Conservation (phyloP, 2,888 invertebrate genomes). For the Miltochrista miniata region DNA sequence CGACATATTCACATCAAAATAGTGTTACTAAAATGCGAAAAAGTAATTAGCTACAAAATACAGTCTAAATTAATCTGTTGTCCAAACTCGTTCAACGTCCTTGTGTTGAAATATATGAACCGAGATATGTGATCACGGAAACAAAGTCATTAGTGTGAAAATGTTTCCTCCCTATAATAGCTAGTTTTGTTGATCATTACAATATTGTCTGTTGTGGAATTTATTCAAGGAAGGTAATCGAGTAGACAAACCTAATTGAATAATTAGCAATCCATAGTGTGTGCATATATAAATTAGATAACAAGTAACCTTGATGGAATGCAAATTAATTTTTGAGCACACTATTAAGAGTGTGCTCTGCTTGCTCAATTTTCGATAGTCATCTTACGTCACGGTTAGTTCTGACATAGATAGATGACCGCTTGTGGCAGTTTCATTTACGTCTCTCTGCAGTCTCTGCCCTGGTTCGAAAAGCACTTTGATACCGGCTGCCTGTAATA, state of each 20-base stretch:
- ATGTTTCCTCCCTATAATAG: conserved; percentile 2
- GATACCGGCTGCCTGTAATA: too few relatives aligned
- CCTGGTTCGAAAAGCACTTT: too few relatives aligned
- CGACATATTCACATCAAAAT: too few relatives aligned
- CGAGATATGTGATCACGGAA: conserved; percentile 1
- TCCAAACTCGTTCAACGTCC: too few relatives aligned
- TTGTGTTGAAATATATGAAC: neutral
- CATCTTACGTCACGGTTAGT: too few relatives aligned
- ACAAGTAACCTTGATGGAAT: neutral
- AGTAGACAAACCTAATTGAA: neutral
- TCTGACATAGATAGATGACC: too few relatives aligned
- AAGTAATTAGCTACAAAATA: too few relatives aligned
- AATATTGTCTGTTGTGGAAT: neutral
- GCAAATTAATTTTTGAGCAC: neutral
- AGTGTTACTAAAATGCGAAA: too few relatives aligned
- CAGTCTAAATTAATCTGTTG: too few relatives aligned
- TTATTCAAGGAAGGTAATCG: neutral
- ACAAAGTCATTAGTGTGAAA: neutral
- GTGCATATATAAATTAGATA: neutral
- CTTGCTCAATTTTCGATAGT: too few relatives aligned
- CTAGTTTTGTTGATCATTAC: neutral
- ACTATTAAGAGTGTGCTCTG: neutral
- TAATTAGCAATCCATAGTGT: neutral
- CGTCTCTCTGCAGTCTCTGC: too few relatives aligned
- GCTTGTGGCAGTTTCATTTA: too few relatives aligned